Evolutionary conservation across 2,888 invertebrate species (phyloP).

Genomic region (Rhamphomyia laevipes): DNA sequence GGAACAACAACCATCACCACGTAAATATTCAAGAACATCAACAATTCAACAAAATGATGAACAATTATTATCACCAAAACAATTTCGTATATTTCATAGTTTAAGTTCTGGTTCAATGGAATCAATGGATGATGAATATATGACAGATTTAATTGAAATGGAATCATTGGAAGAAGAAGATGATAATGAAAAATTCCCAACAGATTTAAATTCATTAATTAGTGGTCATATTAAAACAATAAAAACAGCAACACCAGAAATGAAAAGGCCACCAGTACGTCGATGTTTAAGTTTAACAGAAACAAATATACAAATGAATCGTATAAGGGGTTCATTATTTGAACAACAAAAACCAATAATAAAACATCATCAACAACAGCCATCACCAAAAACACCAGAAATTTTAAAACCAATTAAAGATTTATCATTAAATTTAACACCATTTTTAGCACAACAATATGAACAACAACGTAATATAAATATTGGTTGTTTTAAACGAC

Average conservation of each 20-base stretch:
- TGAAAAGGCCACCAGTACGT: constrained; percentile 38
- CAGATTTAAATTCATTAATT: constrained; percentile 46
- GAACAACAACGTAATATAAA: constrained; percentile 6
- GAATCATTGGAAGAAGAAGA: constrained; percentile 41
- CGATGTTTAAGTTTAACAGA: constrained; percentile 42
- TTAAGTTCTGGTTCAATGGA: constrained; percentile 44
- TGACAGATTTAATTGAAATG: constrained; percentile 48
- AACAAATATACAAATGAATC: constrained; percentile 26
- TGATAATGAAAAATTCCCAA: constrained; percentile 39
- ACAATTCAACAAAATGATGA: neutral
- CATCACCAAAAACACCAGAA: constrained; percentile 32
- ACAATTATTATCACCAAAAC: constrained; percentile 21
- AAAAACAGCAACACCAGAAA: constrained; percentile 36
- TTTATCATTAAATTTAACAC: constrained; percentile 16
- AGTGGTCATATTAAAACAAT: constrained; percentile 41
- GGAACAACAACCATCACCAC: neutral
- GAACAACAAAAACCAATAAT: constrained; percentile 17
- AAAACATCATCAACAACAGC: constrained; percentile 14
- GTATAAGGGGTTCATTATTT: constrained; percentile 41
- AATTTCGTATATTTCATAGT: constrained; percentile 38
- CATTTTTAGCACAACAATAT: constrained; percentile 17
- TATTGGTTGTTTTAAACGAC: constrained; percentile 48
- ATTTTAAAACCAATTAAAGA: constrained; percentile 25
- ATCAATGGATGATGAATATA: constrained; percentile 52
- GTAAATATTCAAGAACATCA: constrained; percentile 10